Evolutionary conservation across 1,140 invertebrate species (phyloP).

Genomic region (Cyclargus thomasi): DNA sequence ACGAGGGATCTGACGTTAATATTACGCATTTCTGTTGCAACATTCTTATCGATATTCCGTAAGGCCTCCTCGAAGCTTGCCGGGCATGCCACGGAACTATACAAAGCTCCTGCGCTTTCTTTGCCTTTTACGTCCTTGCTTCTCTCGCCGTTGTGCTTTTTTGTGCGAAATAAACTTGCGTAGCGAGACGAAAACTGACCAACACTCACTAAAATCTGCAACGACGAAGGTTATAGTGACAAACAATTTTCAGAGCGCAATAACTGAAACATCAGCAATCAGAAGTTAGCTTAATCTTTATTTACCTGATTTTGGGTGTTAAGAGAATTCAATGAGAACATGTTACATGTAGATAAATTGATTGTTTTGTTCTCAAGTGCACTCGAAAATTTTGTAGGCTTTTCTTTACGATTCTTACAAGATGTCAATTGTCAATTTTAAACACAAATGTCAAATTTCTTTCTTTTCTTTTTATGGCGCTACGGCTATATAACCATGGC

Average conservation of each 20-base stretch:
- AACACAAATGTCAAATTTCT: slow-evolving; percentile 7
- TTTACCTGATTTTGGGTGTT: slow-evolving; percentile 72
- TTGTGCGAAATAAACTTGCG: slow-evolving; percentile 62
- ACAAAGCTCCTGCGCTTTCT: slow-evolving; percentile 35
- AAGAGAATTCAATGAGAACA: slow-evolving; percentile 74
- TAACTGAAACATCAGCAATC: background rate
- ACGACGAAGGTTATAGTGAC: slow-evolving; percentile 65
- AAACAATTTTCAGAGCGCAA: slow-evolving; percentile 35
- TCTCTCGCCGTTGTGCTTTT: slow-evolving; percentile 55
- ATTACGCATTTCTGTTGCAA: slow-evolving; percentile 53
- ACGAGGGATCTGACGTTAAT: slow-evolving; percentile 47
- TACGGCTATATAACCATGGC: too few relatives aligned
- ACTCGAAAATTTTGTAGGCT: slow-evolving; percentile 74
- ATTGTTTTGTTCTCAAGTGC: slow-evolving; percentile 61
- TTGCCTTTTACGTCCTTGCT: slow-evolving; percentile 55
- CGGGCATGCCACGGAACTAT: slow-evolving; percentile 53
- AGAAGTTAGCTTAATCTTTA: background rate
- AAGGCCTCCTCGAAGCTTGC: slow-evolving; percentile 60
- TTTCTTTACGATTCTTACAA: slow-evolving; percentile 47
- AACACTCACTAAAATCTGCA: slow-evolving; percentile 72
- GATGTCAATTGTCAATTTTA: slow-evolving; percentile 39
- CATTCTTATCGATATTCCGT: slow-evolving; percentile 66
- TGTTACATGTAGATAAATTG: slow-evolving; percentile 68
- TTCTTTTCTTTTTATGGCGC: too few relatives aligned
- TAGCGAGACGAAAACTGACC: slow-evolving; percentile 67